Percentiles rank a stretch among this genome's conserved stretches.
These are phyloP conservation scores for Archips xylosteana DNA, from an alignment of 2,888 invertebrate species.

Conservation along the genomic window DNA sequence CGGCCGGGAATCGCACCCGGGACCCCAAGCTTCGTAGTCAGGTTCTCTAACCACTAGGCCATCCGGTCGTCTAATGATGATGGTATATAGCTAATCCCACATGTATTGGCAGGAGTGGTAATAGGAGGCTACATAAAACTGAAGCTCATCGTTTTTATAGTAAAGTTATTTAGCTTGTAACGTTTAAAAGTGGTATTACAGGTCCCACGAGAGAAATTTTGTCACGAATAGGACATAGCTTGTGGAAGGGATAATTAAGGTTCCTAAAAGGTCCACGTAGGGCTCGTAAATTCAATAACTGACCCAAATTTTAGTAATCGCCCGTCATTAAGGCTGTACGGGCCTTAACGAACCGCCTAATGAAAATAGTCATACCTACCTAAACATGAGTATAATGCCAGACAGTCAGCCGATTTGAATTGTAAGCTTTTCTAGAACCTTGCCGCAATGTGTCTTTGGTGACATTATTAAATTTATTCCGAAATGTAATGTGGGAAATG, in stretches of 20 bases:
- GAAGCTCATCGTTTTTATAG: background rate
- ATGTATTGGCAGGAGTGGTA: too few relatives aligned
- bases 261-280: slow-evolving; percentile 34
- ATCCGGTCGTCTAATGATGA: too few relatives aligned
- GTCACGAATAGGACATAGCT: slow-evolving; percentile 24
- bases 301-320: slow-evolving; percentile 35
- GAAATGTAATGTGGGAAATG: too few relatives aligned
- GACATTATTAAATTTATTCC: too few relatives aligned
- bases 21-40: too few relatives aligned
- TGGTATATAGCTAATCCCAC: too few relatives aligned
- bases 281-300: slow-evolving; percentile 36
- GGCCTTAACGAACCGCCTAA: slow-evolving; percentile 28
- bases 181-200: background rate
- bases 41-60: too few relatives aligned
- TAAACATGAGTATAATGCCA: background rate
- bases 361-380: slow-evolving; percentile 30
- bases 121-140: too few relatives aligned
- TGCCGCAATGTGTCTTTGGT: too few relatives aligned
- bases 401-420: too few relatives aligned
- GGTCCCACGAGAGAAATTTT: slow-evolving; percentile 8
- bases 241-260: slow-evolving; percentile 29
- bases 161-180: background rate
- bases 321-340: slow-evolving; percentile 34
- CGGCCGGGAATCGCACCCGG: too few relatives aligned
- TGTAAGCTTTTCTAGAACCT: too few relatives aligned